Conservation (phyloP, 2,888 invertebrate species). For the Carabus problematicus region DNA sequence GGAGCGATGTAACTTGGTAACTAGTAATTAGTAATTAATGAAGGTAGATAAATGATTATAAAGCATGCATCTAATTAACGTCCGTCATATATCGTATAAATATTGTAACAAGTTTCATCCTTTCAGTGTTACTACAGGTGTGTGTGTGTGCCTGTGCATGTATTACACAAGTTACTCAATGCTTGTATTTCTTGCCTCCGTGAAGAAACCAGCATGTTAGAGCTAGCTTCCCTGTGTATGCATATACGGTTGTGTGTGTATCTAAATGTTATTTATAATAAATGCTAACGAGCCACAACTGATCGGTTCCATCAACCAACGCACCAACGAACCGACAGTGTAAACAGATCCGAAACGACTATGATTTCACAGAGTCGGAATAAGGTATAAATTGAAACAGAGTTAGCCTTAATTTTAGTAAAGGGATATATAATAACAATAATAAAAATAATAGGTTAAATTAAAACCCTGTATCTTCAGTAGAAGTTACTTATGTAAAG, state of each 20-base stretch:
- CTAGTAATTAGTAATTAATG: slow-evolving; percentile 4
- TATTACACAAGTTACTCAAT: slow-evolving; percentile 16
- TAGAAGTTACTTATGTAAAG: too few species aligned
- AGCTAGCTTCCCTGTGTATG: too few species aligned
- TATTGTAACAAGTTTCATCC: slow-evolving; percentile 19
- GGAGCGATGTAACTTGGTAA: not conserved
- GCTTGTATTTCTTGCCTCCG: slow-evolving; percentile 28
- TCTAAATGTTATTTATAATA: slow-evolving; percentile 33
- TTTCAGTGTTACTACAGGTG: slow-evolving; percentile 10
- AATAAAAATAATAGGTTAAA: too few species aligned
- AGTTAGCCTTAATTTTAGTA: not conserved
- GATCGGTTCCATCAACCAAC: slow-evolving; percentile 28
- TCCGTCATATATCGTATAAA: slow-evolving; percentile 33
- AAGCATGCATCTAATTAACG: slow-evolving; percentile 17
- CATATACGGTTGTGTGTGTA: too few species aligned
- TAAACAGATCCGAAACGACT: slow-evolving; percentile 20
- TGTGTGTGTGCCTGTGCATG: too few species aligned
- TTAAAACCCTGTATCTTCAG: too few species aligned
- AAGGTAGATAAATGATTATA: too few species aligned
- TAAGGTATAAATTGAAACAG: not conserved
- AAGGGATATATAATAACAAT: too few species aligned
- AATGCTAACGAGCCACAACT: slow-evolving; percentile 33
- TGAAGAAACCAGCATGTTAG: not conserved
- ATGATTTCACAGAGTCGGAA: not conserved
- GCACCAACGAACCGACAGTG: slow-evolving; percentile 20